These are phyloP conservation scores for Enteromius treurensis DNA, from an alignment of 2,797 vertebrate genomes.

Conservation along the genomic window DNA sequence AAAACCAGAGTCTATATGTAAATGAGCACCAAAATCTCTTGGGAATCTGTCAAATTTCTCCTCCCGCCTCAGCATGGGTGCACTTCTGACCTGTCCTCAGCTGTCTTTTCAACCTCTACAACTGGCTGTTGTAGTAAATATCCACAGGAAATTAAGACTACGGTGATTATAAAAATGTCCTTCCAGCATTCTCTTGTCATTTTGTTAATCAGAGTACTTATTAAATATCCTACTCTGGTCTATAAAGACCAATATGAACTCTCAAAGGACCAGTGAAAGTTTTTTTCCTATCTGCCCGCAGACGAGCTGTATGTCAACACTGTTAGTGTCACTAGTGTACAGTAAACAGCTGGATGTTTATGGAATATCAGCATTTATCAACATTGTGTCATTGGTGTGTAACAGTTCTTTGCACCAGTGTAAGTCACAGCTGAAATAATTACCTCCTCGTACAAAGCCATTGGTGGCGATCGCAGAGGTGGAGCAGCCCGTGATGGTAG, in stretches of 20 bases:
- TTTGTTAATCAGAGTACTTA: background rate
- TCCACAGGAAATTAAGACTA: background rate
- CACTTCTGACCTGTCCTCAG: background rate
- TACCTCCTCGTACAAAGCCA: constrained; percentile 98
- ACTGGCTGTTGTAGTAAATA: background rate
- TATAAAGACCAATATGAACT: background rate
- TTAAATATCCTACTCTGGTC: background rate
- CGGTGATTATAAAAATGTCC: background rate
- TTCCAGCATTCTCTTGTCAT: background rate
- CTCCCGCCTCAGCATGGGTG: background rate
- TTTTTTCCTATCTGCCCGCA: background rate
- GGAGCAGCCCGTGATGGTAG: constrained; percentile 95
- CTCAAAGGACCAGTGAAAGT: background rate
- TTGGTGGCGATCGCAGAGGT: constrained; percentile 98
- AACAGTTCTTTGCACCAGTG: background rate
- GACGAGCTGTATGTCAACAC: background rate
- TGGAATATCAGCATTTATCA: background rate
- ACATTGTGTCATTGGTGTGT: background rate
- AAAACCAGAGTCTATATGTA: background rate
- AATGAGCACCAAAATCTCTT: background rate
- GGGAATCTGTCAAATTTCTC: background rate
- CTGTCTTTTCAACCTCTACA: background rate
- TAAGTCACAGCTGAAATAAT: background rate
- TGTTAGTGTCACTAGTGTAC: background rate
- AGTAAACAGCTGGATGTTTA: background rate